Base-by-base conservation (phyloP, 2,888 invertebrate genomes). In the Tachina grossa region DNA sequence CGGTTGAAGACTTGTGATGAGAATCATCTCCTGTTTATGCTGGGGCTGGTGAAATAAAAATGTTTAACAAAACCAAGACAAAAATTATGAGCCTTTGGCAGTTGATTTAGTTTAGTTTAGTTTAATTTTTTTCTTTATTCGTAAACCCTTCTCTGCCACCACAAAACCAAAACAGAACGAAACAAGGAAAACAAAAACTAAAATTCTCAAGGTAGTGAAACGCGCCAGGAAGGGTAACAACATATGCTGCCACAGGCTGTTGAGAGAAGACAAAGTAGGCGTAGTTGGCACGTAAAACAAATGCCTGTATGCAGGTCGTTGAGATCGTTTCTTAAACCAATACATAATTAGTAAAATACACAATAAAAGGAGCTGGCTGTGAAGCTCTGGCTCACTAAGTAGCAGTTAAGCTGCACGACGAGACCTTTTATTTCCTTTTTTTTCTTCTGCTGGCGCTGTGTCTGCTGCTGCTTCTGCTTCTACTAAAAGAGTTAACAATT, bases 261-360 rank as follows among this genome's bases (percentile, higher is more conserved):
- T 78, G 55, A 72, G 83, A 71, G 72, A 83, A 83, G 77, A 72
- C 83, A 83, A 87, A 88, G 88, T 88, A 85, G 88, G 88, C 88
- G 88, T 87, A 87, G 87, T 87, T 87, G 88, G 85, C 87, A 86
- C 83, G 86, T 85, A 87, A 87, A 86, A 86, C 80, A 87, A 86
- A 88, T 86, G 85, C 69, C 71, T 13, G 74, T 66, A 16, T 66
- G 51, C 68, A 78, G 61, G 68, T 65, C 43, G 65, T 81, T 81
- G 53, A 14, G 55, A 83, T 57, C 47, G 43, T 72, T 72, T 31
- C 51, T 66, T 78, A 72, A 78, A 68, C 77, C 77, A 78, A 83
- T 78, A 83, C 72, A 72, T 78, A 83, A 83, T 83, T 83, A 83
- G 83, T 74, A 66, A 74, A 72, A 59, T 53, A 78, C 22, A 78